Percentiles rank a stretch among this genome's conserved stretches.
These are phyloP conservation scores for Yponomeuta cagnagella DNA, from an alignment of 2,888 invertebrate species.

Conservation along the genomic window DNA sequence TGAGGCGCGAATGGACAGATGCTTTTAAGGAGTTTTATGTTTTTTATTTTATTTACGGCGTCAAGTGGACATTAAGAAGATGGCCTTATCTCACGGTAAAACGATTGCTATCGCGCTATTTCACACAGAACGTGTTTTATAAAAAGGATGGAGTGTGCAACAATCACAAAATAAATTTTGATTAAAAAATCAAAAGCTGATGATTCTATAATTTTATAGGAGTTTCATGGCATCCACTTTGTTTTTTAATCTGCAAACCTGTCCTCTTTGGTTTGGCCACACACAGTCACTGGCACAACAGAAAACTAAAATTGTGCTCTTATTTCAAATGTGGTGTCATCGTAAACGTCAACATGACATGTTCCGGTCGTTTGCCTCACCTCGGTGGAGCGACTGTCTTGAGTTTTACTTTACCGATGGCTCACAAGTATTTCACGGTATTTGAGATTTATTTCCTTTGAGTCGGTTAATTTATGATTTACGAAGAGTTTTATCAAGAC, in stretches of 20 bases:
- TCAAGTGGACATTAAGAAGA: slow-evolving; percentile 58
- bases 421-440: not conserved
- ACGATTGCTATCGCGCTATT: slow-evolving; percentile 54
- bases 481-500: too few relatives aligned
- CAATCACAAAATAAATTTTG: not conserved
- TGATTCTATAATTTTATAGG: not conserved
- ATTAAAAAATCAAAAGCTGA: not conserved
- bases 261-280: slow-evolving; percentile 37
- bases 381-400: slow-evolving; percentile 4
- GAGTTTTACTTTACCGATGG: not conserved
- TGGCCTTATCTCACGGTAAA: slow-evolving; percentile 50
- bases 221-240: not conserved
- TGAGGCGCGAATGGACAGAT: slow-evolving; percentile 47
- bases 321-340: slow-evolving; percentile 49
- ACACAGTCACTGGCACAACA: slow-evolving; percentile 35
- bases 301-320: slow-evolving; percentile 39
- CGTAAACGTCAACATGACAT: slow-evolving; percentile 61
- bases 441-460: not conserved
- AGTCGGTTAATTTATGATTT: not conserved
- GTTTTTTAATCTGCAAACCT: slow-evolving; percentile 8
- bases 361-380: slow-evolving; percentile 25
- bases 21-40: slow-evolving; percentile 44
- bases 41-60: slow-evolving; percentile 38
- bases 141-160: not conserved
- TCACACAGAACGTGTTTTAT: not conserved